Percentiles rank a stretch among this genome's conserved stretches.
Evolutionary conservation across 2,797 vertebrate species (phyloP).

Genomic region (Neosilurus mollespiculum): DNA sequence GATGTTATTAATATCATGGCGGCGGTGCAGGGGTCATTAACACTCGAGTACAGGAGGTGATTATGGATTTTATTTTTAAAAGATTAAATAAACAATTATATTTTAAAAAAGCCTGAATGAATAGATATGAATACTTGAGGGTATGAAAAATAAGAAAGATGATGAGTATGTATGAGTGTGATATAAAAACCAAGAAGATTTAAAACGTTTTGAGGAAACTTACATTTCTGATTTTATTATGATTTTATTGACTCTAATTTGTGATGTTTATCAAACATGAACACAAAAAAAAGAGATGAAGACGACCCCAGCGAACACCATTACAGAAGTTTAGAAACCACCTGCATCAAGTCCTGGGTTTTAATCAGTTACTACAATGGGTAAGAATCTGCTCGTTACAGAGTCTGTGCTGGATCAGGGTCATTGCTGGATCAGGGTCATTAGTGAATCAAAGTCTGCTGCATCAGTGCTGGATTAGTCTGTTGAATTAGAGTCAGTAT

Average conservation of each 20-base stretch:
- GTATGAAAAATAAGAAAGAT: not conserved
- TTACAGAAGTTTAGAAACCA: not conserved
- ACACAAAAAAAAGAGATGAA: not conserved
- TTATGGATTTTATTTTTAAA: too few relatives aligned
- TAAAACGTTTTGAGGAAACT: too few relatives aligned
- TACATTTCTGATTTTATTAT: too few relatives aligned
- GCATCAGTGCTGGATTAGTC: too few relatives aligned
- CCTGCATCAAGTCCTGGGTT: not conserved
- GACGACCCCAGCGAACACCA: not conserved
- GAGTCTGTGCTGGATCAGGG: not conserved
- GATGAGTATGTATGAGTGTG: not conserved
- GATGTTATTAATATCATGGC: too few relatives aligned
- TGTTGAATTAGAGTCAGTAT: too few relatives aligned
- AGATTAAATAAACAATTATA: too few relatives aligned
- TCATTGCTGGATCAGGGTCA: too few relatives aligned
- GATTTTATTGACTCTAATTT: too few relatives aligned
- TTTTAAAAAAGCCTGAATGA: not conserved
- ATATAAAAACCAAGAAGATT: not conserved
- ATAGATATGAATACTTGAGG: not conserved
- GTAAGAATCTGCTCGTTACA: slow-evolving; percentile 3
- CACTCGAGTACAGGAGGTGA: too few relatives aligned
- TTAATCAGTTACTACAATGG: not conserved
- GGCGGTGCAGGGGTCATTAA: too few relatives aligned
- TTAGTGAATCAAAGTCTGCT: too few relatives aligned
- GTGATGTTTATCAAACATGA: not conserved